These are phyloP conservation scores for Morphnarchus princeps DNA, from an alignment of 2,113 vertebrate species.

Conservation along the genomic window DNA sequence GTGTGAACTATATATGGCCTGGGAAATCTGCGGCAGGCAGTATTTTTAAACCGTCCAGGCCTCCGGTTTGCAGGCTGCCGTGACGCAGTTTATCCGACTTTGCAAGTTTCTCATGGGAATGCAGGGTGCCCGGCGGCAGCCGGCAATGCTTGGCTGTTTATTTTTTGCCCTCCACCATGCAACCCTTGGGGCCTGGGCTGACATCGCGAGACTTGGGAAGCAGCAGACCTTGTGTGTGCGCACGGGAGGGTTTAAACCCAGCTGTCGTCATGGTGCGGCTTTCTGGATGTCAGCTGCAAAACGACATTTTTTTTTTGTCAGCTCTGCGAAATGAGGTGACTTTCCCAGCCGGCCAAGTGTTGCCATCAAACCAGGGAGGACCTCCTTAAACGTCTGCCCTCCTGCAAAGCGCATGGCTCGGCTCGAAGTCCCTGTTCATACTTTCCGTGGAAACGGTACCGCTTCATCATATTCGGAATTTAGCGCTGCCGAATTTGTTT, in stretches of 20 bases:
- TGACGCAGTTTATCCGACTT: slow-evolving; percentile 57
- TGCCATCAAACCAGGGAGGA: not conserved
- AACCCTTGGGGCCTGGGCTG: not conserved
- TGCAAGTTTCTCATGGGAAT: slow-evolving; percentile 84
- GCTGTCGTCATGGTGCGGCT: accelerated
- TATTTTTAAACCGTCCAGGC: slow-evolving; percentile 70
- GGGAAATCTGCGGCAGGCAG: slow-evolving; percentile 73
- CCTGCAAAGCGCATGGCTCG: accelerated
- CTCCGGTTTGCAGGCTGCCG: slow-evolving; percentile 43
- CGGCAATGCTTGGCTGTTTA: not conserved
- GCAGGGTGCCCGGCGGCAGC: slow-evolving; percentile 2
- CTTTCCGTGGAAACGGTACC: not conserved
- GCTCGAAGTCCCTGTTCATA: not conserved
- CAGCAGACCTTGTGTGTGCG: not conserved
- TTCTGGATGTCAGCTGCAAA: not conserved
- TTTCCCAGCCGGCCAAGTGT: not conserved
- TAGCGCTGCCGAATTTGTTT: not conserved
- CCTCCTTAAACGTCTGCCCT: not conserved
- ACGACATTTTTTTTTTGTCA: too few species aligned
- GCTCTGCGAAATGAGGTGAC: not conserved
- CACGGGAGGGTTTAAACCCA: not conserved
- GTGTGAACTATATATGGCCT: slow-evolving; percentile 75
- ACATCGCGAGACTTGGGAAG: slow-evolving; percentile 22
- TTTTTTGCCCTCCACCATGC: not conserved
- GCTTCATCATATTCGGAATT: not conserved